Conservation (phyloP, 2,888 invertebrate species). For the Catotricha subobsoleta region DNA sequence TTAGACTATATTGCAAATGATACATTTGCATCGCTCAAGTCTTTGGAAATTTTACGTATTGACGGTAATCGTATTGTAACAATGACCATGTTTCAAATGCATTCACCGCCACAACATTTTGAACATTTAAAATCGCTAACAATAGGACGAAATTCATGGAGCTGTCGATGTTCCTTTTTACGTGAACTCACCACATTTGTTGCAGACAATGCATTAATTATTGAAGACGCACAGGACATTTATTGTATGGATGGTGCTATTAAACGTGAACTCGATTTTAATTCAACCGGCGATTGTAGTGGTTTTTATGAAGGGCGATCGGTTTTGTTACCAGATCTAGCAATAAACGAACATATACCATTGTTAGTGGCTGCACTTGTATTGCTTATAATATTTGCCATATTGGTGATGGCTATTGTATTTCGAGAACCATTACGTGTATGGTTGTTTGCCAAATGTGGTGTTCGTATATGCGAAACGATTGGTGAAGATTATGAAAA, state of each 20-base stretch:
- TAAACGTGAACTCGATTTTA: constrained; percentile 64
- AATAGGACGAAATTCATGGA: constrained; percentile 74
- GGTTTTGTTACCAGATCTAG: constrained; percentile 66
- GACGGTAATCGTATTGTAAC: constrained; percentile 70
- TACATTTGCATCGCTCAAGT: constrained; percentile 57
- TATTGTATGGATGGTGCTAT: constrained; percentile 58
- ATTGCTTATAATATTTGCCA: constrained; percentile 54
- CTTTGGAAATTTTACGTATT: constrained; percentile 62
- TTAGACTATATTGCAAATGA: constrained; percentile 63
- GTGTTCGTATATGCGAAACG: constrained; percentile 58
- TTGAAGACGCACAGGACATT: constrained; percentile 61
- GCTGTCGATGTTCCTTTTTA: constrained; percentile 76
- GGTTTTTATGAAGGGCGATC: constrained; percentile 62
- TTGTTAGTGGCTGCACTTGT: constrained; percentile 65
- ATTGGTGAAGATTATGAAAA: constrained; percentile 69
- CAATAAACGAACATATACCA: constrained; percentile 64
- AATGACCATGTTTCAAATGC: constrained; percentile 61
- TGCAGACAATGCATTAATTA: constrained; percentile 62
- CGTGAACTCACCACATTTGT: constrained; percentile 70
- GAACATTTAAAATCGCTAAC: constrained; percentile 37
- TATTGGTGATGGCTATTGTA: constrained; percentile 59
- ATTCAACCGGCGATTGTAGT: constrained; percentile 62
- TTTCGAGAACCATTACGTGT: constrained; percentile 71
- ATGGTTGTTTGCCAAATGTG: constrained; percentile 76
- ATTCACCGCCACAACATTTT: constrained; percentile 22